Percentiles rank a stretch among this genome's conserved stretches.
phyloP scores from a whole-genome alignment of 2,888 invertebrate genomes.

The Tinea semifulvella region DNA sequence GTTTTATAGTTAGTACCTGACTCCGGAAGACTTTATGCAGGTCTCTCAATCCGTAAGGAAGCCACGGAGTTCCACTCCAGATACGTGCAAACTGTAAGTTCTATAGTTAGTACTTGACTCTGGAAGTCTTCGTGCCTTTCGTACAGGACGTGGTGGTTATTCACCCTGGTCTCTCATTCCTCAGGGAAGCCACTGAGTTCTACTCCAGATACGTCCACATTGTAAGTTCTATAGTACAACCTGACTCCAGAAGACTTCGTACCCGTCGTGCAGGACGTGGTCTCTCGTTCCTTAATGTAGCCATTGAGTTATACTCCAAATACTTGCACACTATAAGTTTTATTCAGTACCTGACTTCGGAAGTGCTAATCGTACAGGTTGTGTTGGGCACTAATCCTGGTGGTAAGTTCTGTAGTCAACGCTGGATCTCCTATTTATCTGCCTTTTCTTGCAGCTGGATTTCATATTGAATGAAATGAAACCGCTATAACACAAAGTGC shows the following conservation, averaged over 20 bases:
- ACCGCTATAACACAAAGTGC: too few species aligned
- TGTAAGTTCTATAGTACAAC: slow-evolving; percentile 68
- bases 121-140: slow-evolving; percentile 93
- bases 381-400: too few species aligned
- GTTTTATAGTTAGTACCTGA: slow-evolving; percentile 67
- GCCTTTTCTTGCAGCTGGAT: too few species aligned
- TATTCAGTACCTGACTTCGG: too few species aligned
- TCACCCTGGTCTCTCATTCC: slow-evolving; percentile 96
- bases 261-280: background rate
- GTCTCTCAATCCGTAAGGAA: slow-evolving; percentile 95
- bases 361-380: too few species aligned
- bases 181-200: slow-evolving; percentile 98
- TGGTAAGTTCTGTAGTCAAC: too few species aligned
- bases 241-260: background rate
- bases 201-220: slow-evolving; percentile 99
- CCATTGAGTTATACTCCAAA: too few species aligned
- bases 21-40: slow-evolving; percentile 96
- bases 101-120: slow-evolving; percentile 71
- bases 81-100: slow-evolving; percentile 93
- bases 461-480: too few species aligned
- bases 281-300: too few species aligned
- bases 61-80: slow-evolving; percentile 98
- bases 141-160: slow-evolving; percentile 98
- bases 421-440: too few species aligned
- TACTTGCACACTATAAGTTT: too few species aligned